Base-by-base conservation (phyloP, 2,888 invertebrate genomes). In the Corbicula japonica region DNA sequence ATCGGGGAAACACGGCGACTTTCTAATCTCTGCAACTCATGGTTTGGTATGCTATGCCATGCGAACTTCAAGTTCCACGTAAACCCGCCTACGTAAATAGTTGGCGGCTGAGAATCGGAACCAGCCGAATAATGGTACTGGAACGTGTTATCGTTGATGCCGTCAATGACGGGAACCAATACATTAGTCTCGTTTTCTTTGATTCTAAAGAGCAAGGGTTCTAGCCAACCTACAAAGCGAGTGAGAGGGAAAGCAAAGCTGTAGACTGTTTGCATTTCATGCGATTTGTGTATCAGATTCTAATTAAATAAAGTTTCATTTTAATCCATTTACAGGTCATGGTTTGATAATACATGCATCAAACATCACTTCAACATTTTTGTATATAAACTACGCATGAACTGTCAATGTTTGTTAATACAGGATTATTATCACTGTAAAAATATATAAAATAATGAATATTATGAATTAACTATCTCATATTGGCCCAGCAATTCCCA, bases 131-230 rank as follows among this genome's bases (percentile, higher is more conserved):
- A 66, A 28, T 54, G n/a, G 28, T 66, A 66, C 28, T 41, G 34
- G 34, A 80, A 80, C 3, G 80, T 82, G 12, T 72, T 73, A 8
- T 65, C 65, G 44, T 76, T 56, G 10, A 86, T 80, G 1, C 34
- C 44, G 26, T 83, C 85, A 21, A 86, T 86, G 2, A 78, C 76
- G 2, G 86, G 86, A 5, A 83, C 82, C n/a, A 80, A 70, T 3
- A 84, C 85, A 18, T 74, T 85, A 3, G 76, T 83, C 50, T 65
- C 41, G 60, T 86, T 83, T 23, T 61, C 48, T 2, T 35, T 26
- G 44, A 86, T 84, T 30, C 79, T 70, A 26, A 69, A 63, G 8
- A 86, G 65, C 30, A 86, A 44, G 1, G 86, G 85, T 32, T 83
- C 77, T 2, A 86, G 56, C 86, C 86, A 86, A 18, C 86, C 86